phyloP scores from a whole-genome alignment of 2,888 invertebrate species.

The Augochlorella aurata region DNA sequence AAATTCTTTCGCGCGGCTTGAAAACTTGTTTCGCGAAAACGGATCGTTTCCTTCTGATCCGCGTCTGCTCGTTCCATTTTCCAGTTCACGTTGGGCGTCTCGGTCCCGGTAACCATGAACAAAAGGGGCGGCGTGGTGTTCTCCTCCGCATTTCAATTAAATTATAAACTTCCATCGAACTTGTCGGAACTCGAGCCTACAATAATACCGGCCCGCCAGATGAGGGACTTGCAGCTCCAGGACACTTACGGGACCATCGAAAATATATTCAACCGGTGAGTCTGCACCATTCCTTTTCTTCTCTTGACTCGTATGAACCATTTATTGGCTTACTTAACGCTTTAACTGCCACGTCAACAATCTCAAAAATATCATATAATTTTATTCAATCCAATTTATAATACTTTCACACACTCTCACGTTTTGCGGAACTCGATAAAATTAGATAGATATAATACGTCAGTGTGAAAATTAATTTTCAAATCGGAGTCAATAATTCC shows the following conservation, averaged over 20 bases:
- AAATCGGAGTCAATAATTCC: no score
- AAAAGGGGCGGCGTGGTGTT: conserved; percentile 75
- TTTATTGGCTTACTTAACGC: no score
- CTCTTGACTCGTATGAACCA: background rate
- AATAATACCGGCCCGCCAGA: conserved; percentile 71
- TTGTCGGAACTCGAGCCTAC: conserved; percentile 75
- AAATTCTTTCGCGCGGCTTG: background rate
- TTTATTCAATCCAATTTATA: no score
- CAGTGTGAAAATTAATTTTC: no score
- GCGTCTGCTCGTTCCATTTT: conserved; percentile 34
- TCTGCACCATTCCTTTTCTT: background rate
- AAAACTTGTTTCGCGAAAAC: conserved; percentile 26
- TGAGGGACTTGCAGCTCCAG: conserved; percentile 72
- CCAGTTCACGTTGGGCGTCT: conserved; percentile 76
- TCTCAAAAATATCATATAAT: no score
- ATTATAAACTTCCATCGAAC: conserved; percentile 78
- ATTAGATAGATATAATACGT: no score
- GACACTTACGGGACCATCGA: conserved; percentile 76
- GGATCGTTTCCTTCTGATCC: conserved; percentile 22
- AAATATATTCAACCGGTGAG: conserved; percentile 76
- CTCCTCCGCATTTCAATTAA: conserved; percentile 78
- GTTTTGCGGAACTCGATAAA: no score
- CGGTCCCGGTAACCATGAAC: conserved; percentile 74
- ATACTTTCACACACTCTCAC: no score
- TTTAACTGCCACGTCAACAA: no score